These are phyloP conservation scores for Lithophane socia DNA, from an alignment of 2,888 invertebrate species.

Conservation along the genomic window DNA sequence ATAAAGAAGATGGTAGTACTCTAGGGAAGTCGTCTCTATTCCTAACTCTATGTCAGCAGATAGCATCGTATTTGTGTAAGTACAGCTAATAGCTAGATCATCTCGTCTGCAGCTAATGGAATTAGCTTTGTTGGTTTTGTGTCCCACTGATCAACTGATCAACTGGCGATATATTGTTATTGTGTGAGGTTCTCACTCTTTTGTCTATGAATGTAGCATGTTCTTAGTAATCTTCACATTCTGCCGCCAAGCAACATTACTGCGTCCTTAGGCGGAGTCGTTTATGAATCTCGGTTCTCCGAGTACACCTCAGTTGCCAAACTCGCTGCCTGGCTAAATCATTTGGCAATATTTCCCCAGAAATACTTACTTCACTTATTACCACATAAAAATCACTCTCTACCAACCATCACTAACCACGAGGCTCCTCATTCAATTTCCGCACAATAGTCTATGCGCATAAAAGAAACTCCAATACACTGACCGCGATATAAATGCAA, in stretches of 20 bases:
- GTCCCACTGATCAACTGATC: slow-evolving; percentile 56
- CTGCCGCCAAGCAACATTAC: not conserved
- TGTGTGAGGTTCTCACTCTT: slow-evolving; percentile 51
- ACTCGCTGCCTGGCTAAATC: not conserved
- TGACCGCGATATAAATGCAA: slow-evolving; percentile 30
- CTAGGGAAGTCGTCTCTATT: not conserved
- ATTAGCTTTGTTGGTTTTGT: slow-evolving; percentile 67
- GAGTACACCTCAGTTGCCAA: not conserved
- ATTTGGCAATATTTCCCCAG: not conserved
- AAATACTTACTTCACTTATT: not conserved
- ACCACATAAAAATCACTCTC: not conserved
- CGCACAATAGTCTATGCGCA: slow-evolving; percentile 30
- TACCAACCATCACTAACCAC: not conserved
- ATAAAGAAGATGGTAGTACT: not conserved
- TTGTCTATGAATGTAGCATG: slow-evolving; percentile 28
- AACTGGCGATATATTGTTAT: slow-evolving; percentile 37
- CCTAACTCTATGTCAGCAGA: slow-evolving; percentile 21
- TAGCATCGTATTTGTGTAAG: slow-evolving; percentile 59
- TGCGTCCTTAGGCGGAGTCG: too few relatives aligned
- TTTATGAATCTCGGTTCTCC: too few relatives aligned
- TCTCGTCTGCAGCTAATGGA: slow-evolving; percentile 63
- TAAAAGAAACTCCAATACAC: slow-evolving; percentile 9
- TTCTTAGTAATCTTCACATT: not conserved
- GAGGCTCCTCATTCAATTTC: not conserved
- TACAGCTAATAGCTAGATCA: slow-evolving; percentile 51